These are phyloP conservation scores for Sebastes baramenuke DNA, from an alignment of 2,797 vertebrate species.

Conservation along the genomic window DNA sequence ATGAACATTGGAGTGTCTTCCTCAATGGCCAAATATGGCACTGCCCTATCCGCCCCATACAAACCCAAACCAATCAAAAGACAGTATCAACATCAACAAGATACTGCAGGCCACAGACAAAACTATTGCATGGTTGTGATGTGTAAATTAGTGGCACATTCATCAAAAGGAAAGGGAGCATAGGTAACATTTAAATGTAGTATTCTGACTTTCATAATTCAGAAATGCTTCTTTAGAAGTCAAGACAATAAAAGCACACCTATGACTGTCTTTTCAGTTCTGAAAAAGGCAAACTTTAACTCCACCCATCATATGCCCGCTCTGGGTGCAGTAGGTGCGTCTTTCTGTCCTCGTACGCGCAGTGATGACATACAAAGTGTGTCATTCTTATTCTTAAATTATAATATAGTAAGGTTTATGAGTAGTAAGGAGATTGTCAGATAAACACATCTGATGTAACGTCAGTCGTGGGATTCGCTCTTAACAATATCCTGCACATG, in stretches of 20 bases:
- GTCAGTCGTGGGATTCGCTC: neutral
- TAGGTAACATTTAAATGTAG: neutral
- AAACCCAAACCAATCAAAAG: slow-evolving; percentile 76
- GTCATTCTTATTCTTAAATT: slow-evolving; percentile 12
- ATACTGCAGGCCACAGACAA: slow-evolving; percentile 72
- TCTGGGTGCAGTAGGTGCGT: slow-evolving; percentile 2
- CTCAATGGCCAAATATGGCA: slow-evolving; percentile 82
- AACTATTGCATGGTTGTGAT: slow-evolving; percentile 63
- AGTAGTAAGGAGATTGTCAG: neutral
- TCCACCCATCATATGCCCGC: slow-evolving; percentile 24
- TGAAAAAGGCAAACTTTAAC: slow-evolving; percentile 33
- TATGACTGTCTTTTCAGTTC: neutral
- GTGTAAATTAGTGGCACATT: slow-evolving; percentile 53
- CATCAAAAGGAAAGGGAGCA: neutral
- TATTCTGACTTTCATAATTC: neutral
- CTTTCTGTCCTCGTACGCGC: neutral
- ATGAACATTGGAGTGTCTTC: slow-evolving; percentile 65
- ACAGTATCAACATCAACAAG: slow-evolving; percentile 83
- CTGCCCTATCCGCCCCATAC: slow-evolving; percentile 74
- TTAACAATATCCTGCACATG: neutral
- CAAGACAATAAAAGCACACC: neutral
- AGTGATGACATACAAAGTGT: neutral
- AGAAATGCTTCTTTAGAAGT: neutral
- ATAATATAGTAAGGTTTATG: neutral
- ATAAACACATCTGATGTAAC: neutral